These are phyloP conservation scores for Neodiprion pinetum DNA, from an alignment of 1,140 invertebrate genomes.

Conservation along the genomic window DNA sequence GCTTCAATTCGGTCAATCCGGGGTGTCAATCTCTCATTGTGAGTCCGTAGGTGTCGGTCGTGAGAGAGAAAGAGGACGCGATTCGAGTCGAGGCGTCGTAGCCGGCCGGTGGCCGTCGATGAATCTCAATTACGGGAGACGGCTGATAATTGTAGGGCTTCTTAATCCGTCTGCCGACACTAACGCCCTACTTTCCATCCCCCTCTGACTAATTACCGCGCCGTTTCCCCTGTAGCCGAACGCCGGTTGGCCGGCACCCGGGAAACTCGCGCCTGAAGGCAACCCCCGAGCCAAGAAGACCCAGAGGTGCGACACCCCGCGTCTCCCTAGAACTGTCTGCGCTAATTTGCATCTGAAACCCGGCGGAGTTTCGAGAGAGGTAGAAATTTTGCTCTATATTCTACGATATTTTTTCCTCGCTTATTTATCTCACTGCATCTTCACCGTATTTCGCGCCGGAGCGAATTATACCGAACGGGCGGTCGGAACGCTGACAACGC, in stretches of 20 bases:
- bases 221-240: no score
- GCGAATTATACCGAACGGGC: background rate
- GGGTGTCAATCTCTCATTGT: no score
- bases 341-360: slow-evolving; percentile 11
- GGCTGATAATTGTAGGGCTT: slow-evolving; percentile 1
- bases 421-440: slow-evolving; percentile 1
- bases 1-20: no score
- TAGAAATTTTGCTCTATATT: background rate
- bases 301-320: slow-evolving; percentile 10
- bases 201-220: background rate
- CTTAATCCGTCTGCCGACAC: slow-evolving; percentile 16
- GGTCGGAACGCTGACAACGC: slow-evolving; percentile 25
- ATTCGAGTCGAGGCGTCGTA: no score
- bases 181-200: slow-evolving; percentile 17
- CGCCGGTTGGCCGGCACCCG: no score
- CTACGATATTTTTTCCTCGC: background rate
- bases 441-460: background rate
- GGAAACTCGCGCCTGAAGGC: background rate
- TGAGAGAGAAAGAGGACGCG: no score
- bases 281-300: slow-evolving; percentile 5
- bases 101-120: no score
- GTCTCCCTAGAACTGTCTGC: background rate
- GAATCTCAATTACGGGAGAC: background rate
- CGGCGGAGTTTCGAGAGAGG: background rate
- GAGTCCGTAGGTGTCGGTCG: no score